Evolutionary conservation across 2,113 vertebrate species (phyloP).

Genomic region (Prinia subflava): DNA sequence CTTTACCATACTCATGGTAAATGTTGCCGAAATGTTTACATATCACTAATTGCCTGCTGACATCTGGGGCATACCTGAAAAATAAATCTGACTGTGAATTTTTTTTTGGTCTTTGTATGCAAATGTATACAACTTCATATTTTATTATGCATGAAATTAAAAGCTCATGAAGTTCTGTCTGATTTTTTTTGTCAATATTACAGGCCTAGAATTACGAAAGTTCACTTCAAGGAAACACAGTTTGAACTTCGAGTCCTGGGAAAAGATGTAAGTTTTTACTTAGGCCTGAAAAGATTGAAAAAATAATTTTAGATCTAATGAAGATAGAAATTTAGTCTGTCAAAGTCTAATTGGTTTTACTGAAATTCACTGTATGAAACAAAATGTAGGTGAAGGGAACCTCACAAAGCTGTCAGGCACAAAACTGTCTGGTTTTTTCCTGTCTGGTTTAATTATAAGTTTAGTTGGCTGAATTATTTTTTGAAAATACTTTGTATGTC

Average conservation of each 20-base stretch:
- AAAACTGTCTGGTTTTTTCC: not conserved
- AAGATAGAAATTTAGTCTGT: not conserved
- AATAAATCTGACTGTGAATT: not conserved
- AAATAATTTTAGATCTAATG: not conserved
- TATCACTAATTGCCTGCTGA: not conserved
- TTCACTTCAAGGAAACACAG: slow-evolving; percentile 89
- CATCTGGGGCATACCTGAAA: not conserved
- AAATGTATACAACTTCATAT: not conserved
- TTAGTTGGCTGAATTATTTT: not conserved
- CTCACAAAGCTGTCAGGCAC: not conserved
- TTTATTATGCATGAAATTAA: not conserved
- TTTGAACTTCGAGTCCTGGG: slow-evolving; percentile 88
- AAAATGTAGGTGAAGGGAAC: not conserved
- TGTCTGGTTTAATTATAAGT: not conserved
- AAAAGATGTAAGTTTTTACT: slow-evolving; percentile 86
- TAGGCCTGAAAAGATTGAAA: not conserved
- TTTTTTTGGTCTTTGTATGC: not conserved
- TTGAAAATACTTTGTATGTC: not conserved
- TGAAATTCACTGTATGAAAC: not conserved
- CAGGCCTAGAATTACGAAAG: slow-evolving; percentile 91
- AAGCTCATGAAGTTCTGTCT: not conserved
- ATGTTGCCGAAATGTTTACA: not conserved
- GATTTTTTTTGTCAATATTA: not conserved
- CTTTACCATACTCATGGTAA: not conserved
- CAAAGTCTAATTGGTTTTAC: not conserved